phyloP scores from a whole-genome alignment of 2,888 invertebrate genomes.

The Heteropelma amictum region DNA sequence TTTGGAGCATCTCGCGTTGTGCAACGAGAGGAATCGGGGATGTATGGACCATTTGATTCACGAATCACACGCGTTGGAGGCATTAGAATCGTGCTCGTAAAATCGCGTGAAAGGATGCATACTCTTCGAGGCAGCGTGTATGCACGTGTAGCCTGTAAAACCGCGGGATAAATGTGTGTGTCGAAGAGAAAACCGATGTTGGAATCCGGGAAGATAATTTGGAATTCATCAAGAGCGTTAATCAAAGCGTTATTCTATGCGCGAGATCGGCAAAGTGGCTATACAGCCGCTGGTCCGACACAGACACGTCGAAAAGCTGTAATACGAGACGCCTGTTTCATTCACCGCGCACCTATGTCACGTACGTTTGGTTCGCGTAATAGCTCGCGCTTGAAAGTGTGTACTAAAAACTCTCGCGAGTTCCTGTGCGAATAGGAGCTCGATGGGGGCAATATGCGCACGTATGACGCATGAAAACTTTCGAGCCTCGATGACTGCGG shows the following conservation, averaged over 20 bases:
- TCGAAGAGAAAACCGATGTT: neutral
- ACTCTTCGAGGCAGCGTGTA: neutral
- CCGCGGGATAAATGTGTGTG: too few species aligned
- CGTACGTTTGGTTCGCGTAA: conserved; percentile 45
- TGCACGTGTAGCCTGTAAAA: neutral
- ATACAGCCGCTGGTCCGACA: conserved; percentile 4
- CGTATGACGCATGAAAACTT: conserved; percentile 35
- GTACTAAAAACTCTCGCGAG: conserved; percentile 19
- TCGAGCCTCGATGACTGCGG: conserved; percentile 23
- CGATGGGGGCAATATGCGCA: too few species aligned
- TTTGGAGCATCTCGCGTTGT: too few species aligned
- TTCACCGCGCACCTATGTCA: conserved; percentile 41
- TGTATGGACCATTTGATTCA: neutral
- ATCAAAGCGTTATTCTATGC: conserved; percentile 40
- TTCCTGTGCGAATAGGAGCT: conserved; percentile 24
- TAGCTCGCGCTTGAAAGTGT: conserved; percentile 24
- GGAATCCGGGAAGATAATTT: conserved; percentile 43
- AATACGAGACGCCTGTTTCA: neutral
- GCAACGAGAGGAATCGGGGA: neutral
- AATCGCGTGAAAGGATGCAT: neutral
- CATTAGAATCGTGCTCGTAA: neutral
- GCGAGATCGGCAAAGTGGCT: neutral
- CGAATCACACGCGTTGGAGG: conserved; percentile 27
- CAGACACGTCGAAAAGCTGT: neutral
- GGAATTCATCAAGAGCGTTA: conserved; percentile 46